Percentiles rank a stretch among this genome's conserved stretches.
These are phyloP conservation scores for Nycticebus coucang DNA, from an alignment of 2,113 vertebrate genomes.

Conservation along the genomic window DNA sequence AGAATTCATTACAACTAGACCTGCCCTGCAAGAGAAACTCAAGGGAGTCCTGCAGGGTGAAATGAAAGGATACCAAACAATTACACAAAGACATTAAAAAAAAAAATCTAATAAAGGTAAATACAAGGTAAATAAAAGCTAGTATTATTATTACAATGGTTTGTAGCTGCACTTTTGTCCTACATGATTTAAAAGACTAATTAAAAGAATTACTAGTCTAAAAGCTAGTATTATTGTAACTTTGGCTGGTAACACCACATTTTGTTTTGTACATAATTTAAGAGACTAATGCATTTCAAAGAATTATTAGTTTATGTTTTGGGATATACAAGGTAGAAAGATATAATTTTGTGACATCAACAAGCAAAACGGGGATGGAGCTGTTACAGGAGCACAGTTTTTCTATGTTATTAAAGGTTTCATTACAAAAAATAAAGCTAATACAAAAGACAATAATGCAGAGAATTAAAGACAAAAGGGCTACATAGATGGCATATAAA, in stretches of 20 bases:
- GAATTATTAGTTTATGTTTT: neutral
- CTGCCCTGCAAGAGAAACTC: neutral
- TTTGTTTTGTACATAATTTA: neutral
- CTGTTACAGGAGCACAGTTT: neutral
- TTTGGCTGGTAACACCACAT: neutral
- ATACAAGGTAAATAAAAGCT: neutral
- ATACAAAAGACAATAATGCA: neutral
- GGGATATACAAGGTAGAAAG: neutral
- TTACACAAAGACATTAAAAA: neutral
- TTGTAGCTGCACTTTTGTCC: neutral
- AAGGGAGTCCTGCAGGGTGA: neutral
- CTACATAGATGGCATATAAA: neutral
- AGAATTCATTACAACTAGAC: too few relatives aligned
- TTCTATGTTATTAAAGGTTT: neutral
- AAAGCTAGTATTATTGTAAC: neutral
- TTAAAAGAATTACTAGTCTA: neutral
- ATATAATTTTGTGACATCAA: neutral
- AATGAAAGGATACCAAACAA: neutral
- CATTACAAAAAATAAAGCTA: neutral
- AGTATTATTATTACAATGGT: neutral
- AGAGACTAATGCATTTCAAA: neutral
- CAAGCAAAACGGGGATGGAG: neutral
- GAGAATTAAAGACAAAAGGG: neutral
- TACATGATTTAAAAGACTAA: neutral
- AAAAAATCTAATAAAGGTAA: neutral